These are phyloP conservation scores for Salvelinus alpinus DNA, from an alignment of 2,113 vertebrate genomes.

Conservation along the genomic window DNA sequence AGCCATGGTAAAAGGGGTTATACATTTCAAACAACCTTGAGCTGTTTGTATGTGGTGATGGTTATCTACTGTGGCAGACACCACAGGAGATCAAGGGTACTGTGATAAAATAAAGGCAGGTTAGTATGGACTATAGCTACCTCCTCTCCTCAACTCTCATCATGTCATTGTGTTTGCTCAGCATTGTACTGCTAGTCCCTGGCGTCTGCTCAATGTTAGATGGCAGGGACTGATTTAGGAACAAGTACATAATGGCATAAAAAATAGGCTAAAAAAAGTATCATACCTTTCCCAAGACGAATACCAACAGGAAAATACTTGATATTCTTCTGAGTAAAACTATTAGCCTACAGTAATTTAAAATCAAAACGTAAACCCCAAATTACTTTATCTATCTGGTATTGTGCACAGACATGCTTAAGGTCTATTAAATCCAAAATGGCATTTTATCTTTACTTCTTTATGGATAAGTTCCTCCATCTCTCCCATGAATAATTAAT, in stretches of 20 bases:
- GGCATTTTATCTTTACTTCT: background rate
- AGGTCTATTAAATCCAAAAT: background rate
- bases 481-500: background rate
- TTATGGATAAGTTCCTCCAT: background rate
- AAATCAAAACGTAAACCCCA: background rate
- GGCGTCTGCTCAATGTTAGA: constrained; percentile 20
- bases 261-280: background rate
- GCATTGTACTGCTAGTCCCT: constrained; percentile 13
- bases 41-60: constrained; percentile 54
- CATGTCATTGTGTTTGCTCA: constrained; percentile 26
- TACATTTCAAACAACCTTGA: constrained; percentile 69
- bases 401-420: background rate
- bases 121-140: constrained; percentile 18
- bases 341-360: background rate
- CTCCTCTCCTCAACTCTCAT: constrained; percentile 15
- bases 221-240: constrained; percentile 23
- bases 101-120: constrained; percentile 35
- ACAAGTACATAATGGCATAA: constrained; percentile 13
- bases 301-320: background rate
- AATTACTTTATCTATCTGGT: background rate
- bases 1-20: constrained; percentile 46
- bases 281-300: background rate
- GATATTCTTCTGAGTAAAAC: background rate
- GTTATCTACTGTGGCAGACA: constrained; percentile 60
- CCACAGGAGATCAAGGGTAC: constrained; percentile 37